Evolutionary conservation across 2,113 vertebrate genomes (phyloP).

Genomic region (Paracanthobrama guichenoti): DNA sequence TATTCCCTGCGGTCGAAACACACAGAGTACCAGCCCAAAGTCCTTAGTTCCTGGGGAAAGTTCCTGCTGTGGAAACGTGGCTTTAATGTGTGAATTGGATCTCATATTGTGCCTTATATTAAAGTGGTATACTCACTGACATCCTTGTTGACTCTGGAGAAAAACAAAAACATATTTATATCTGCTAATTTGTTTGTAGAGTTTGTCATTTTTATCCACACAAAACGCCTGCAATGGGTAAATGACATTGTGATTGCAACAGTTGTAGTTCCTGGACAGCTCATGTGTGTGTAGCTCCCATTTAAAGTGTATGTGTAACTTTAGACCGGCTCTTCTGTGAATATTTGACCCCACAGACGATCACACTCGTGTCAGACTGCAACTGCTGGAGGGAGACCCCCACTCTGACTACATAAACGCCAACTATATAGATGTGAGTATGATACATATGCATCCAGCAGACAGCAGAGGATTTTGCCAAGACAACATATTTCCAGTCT

Average conservation of each 20-base stretch:
- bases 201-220: not conserved
- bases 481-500: too few species aligned
- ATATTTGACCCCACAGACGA: constrained; percentile 89
- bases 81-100: too few species aligned
- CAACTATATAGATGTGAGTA: constrained; percentile 95
- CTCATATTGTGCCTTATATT: not conserved
- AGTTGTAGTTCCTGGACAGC: not conserved
- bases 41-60: too few species aligned
- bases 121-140: not conserved
- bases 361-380: constrained; percentile 92
- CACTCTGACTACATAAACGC: constrained; percentile 99
- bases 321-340: constrained; percentile 74
- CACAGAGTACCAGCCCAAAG: too few species aligned
- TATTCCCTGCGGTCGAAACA: too few species aligned
- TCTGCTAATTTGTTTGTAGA: not conserved
- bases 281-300: constrained; percentile 38
- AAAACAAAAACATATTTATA: not conserved
- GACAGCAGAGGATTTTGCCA: too few species aligned
- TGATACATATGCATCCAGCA: not conserved
- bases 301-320: constrained; percentile 76
- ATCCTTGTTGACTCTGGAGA: not conserved
- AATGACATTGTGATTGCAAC: not conserved
- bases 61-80: too few species aligned
- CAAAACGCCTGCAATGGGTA: not conserved
- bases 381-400: constrained; percentile 92